phyloP scores from a whole-genome alignment of 1,140 invertebrate species.

The Andricus grossulariae region DNA sequence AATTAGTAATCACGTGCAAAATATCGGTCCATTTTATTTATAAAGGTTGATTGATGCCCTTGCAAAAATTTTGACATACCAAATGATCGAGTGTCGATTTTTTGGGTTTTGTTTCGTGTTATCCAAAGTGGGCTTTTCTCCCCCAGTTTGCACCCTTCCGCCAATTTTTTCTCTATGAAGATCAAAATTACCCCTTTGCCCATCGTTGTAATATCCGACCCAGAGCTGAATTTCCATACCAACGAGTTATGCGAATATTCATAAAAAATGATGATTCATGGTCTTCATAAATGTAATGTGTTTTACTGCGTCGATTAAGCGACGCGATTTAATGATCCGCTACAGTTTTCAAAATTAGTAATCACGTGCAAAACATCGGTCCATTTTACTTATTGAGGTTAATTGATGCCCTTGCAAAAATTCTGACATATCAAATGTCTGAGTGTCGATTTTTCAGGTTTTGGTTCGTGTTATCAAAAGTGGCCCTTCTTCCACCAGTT shows the following conservation, averaged over 20 bases:
- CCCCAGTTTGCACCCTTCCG: no score
- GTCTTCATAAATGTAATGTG: constrained; percentile 58
- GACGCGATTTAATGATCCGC: constrained; percentile 44
- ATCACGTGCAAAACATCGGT: background rate
- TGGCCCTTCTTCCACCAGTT: no score
- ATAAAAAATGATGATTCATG: constrained; percentile 68
- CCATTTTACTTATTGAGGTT: no score
- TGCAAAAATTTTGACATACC: background rate
- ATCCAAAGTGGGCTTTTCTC: constrained; percentile 30
- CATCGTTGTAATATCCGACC: no score
- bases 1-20: background rate
- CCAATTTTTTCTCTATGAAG: background rate
- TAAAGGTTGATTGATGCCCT: no score
- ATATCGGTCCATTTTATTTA: background rate
- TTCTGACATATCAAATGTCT: background rate
- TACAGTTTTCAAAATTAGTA: background rate
- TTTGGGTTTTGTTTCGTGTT: constrained; percentile 6
- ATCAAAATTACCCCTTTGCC: no score
- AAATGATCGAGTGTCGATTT: background rate
- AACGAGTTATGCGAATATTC: constrained; percentile 60
- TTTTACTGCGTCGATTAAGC: constrained; percentile 61
- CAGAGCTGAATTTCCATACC: constrained; percentile 46
- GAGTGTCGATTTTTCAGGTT: background rate
- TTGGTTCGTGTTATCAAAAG: constrained; percentile 32
- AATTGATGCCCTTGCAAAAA: background rate